Evolutionary conservation across 2,888 invertebrate genomes (phyloP), one percentile per base, ranked within the genome.

Genomic region (Steinernema carpocapsae): DNA sequence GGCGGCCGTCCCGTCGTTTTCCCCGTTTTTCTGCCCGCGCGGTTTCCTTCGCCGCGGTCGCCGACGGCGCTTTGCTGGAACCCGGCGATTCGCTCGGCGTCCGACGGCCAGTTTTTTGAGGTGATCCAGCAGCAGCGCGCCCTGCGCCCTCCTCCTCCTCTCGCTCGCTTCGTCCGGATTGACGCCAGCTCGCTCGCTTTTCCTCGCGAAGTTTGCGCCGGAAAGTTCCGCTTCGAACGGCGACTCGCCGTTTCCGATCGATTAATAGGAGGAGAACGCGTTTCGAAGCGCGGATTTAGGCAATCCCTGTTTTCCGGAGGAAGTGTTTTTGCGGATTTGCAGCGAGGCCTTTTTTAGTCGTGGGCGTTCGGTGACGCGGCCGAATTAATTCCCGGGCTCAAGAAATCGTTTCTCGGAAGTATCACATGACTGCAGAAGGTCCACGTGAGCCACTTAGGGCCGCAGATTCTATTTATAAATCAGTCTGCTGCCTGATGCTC

Each of bases 21-120:
- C 32, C 10, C 64, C 64, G 32, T 26, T 19, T 48, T 48, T 48
- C 19, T 48, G n/a, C 17, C 64, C 64, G 64, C 64, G 64, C 32
- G 56, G 22, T 22, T 4, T 37, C 37, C 37, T 37, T 37, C 37
- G 64, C 64, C 32, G 24, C 64, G 64, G 26, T 22, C 56, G 26
- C 56, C 26, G 24, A 3, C 56, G 64, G 32, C 64, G 64, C 64
- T 32, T 26, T 37, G 29, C 64, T 64, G 48, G 19, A 48, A 48
- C 17, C 48, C n/a, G 14, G 19, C 7, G 29, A 64, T 7, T 29
- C 17, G 48, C 64, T 14, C 32, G 64, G 29, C 64, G 64, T 32
- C 37, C 37, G 10, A 32, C 64, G 32, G 19, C 37, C 64, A 32
- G 17, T 32, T 64, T 64, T 64, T 64, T 64, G 64, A 26, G 37